Percentiles rank a stretch among this genome's conserved stretches.
These are phyloP conservation scores for Heterocephalus glaber DNA, from an alignment of 2,113 vertebrate genomes.

Conservation along the genomic window DNA sequence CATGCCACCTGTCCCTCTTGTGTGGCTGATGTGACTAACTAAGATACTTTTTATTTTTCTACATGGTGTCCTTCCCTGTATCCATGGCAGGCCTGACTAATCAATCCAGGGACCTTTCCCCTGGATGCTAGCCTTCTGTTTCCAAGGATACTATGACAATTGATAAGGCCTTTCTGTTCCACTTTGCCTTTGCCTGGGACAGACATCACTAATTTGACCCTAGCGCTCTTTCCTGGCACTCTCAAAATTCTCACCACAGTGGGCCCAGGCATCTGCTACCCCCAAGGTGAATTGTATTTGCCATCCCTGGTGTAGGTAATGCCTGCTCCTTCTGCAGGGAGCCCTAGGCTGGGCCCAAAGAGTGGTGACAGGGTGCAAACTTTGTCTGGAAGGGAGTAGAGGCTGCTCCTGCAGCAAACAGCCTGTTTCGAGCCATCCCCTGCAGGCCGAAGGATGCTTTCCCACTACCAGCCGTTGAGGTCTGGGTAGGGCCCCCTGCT, in stretches of 20 bases:
- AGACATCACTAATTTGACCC: slow-evolving; percentile 23
- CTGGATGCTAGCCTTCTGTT: not conserved
- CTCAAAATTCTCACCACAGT: not conserved
- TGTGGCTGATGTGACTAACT: not conserved
- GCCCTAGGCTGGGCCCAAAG: not conserved
- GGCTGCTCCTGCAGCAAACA: not conserved
- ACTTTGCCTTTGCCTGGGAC: not conserved
- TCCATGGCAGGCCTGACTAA: not conserved
- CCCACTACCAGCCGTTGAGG: not conserved
- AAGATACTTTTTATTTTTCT: not conserved
- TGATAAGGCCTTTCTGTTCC: not conserved
- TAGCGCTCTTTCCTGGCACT: not conserved
- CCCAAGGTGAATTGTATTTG: slow-evolving; percentile 36
- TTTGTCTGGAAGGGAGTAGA: not conserved
- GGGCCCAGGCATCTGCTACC: not conserved
- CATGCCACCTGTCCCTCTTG: not conserved
- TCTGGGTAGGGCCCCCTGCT: not conserved
- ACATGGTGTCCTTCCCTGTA: not conserved
- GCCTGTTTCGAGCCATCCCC: not conserved
- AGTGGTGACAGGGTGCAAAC: not conserved
- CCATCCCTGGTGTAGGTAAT: slow-evolving; percentile 56
- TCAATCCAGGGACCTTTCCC: not conserved
- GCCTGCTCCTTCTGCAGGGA: not conserved
- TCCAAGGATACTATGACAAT: not conserved
- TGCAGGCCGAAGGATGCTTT: not conserved